Conservation (phyloP, 1,140 invertebrate genomes). For the Drosophila kikkawai region DNA sequence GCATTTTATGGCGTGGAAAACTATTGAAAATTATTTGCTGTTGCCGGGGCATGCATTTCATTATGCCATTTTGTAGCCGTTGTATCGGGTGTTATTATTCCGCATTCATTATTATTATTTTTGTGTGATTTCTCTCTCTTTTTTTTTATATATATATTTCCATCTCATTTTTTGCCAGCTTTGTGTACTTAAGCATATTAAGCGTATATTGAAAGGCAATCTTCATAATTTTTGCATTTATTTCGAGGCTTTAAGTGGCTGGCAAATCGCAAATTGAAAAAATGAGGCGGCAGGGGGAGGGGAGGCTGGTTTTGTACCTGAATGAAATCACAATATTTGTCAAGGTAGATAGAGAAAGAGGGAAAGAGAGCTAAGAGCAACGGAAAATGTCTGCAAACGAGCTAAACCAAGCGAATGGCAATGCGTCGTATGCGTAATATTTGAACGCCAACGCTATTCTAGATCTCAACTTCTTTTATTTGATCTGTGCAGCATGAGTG, state of each 20-base stretch:
- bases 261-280: constrained; percentile 38
- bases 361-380: too few species aligned
- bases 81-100: constrained; percentile 32
- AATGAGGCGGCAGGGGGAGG: background rate
- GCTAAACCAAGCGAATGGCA: constrained; percentile 13
- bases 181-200: constrained; percentile 69
- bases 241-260: constrained; percentile 22
- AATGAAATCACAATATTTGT: constrained; percentile 74
- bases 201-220: constrained; percentile 43
- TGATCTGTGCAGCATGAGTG: constrained; percentile 1
- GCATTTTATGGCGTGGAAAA: constrained; percentile 75
- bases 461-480: constrained; percentile 2
- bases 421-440: constrained; percentile 41
- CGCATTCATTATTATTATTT: constrained; percentile 40
- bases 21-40: constrained; percentile 68
- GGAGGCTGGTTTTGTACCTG: background rate
- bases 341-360: constrained; percentile 14
- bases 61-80: constrained; percentile 43
- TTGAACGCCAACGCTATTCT: background rate
- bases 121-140: constrained; percentile 8
- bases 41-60: constrained; percentile 46
- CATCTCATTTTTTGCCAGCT: constrained; percentile 12
- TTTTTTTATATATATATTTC: background rate
- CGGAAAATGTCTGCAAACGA: constrained; percentile 8
- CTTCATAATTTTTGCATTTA: constrained; percentile 35